Conservation (phyloP, 2,888 invertebrate species). For the Adineta ricciae region DNA sequence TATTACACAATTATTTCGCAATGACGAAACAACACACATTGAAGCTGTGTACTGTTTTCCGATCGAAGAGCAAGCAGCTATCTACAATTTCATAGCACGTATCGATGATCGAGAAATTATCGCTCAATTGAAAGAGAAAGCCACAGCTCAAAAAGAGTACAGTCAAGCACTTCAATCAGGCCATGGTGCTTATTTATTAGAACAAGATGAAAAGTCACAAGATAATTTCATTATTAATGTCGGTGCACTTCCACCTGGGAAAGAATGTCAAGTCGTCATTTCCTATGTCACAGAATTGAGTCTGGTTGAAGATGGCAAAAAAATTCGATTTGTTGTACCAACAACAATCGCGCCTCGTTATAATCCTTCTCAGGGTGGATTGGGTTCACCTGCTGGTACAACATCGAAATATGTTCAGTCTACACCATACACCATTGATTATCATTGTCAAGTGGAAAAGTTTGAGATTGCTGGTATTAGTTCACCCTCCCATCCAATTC, state of each 20-base stretch:
- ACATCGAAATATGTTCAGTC: background rate
- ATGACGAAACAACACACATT: background rate
- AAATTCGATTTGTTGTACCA: background rate
- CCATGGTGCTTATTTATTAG: background rate
- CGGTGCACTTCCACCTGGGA: background rate
- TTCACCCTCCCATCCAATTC: background rate
- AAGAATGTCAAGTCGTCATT: background rate
- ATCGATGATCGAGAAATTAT: background rate
- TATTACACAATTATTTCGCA: background rate
- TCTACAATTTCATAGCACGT: background rate
- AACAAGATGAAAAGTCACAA: constrained; percentile 1
- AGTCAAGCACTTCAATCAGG: background rate
- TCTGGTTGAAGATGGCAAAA: background rate
- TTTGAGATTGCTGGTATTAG: background rate
- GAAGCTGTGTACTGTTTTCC: background rate
- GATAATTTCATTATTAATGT: background rate
- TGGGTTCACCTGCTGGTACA: background rate
- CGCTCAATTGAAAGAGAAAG: background rate
- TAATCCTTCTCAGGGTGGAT: background rate
- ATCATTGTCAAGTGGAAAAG: background rate
- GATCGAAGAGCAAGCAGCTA: background rate
- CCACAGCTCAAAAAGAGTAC: background rate
- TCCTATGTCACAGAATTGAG: background rate
- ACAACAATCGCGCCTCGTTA: background rate
- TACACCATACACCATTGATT: background rate